Conservation (phyloP, 2,888 invertebrate genomes). For the Apamea anceps region DNA sequence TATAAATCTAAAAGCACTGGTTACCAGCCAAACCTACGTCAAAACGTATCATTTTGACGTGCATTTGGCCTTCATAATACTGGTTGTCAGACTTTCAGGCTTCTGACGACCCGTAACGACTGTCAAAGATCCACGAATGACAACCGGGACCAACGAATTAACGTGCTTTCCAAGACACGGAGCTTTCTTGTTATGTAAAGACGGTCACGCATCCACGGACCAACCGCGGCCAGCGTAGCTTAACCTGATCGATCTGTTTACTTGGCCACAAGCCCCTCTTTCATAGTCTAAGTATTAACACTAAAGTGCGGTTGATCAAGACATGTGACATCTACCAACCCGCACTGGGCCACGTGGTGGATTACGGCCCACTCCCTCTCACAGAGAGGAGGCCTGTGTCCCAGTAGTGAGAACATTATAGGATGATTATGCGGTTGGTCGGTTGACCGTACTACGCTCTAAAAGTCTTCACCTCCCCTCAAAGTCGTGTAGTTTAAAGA, state of each 20-base stretch:
- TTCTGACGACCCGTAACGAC: too few species aligned
- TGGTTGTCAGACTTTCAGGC: too few species aligned
- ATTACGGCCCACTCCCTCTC: too few species aligned
- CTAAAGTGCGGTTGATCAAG: not conserved
- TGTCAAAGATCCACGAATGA: not conserved
- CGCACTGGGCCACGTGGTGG: too few species aligned
- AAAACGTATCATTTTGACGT: too few species aligned
- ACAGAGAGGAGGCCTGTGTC: too few species aligned
- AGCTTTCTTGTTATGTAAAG: not conserved
- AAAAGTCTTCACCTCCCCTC: constrained; percentile 18
- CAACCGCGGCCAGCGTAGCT: not conserved
- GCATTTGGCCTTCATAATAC: too few species aligned
- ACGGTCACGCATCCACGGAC: not conserved
- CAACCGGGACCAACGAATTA: too few species aligned
- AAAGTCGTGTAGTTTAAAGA: constrained; percentile 55
- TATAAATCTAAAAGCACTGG: not conserved
- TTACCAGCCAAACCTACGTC: not conserved
- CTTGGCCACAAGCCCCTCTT: not conserved
- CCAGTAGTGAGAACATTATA: too few species aligned
- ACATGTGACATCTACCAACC: too few species aligned
- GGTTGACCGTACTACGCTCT: not conserved
- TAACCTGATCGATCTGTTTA: not conserved
- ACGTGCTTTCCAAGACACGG: not conserved
- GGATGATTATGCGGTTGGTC: too few species aligned
- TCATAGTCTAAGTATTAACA: not conserved